Evolutionary conservation across 2,113 vertebrate species (phyloP).

Genomic region (Anser cygnoides): DNA sequence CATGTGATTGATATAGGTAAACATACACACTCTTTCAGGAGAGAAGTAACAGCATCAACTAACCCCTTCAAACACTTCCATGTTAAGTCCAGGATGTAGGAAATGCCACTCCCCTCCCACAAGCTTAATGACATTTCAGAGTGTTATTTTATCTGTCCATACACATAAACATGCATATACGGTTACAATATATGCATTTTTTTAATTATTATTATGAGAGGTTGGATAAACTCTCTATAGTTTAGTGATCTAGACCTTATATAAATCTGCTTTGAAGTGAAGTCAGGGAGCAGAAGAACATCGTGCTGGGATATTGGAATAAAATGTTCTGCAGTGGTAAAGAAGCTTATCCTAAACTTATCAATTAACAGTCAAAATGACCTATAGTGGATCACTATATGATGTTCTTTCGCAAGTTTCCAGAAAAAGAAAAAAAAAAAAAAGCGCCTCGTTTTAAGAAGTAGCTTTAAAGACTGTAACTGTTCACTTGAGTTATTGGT

Average conservation of each 20-base stretch:
- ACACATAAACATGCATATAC: neutral
- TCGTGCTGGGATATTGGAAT: neutral
- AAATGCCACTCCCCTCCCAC: neutral
- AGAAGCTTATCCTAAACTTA: neutral
- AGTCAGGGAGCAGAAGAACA: neutral
- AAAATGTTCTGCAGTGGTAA: neutral
- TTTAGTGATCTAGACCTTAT: neutral
- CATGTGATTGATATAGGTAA: neutral
- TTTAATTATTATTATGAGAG: neutral
- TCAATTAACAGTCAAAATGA: neutral
- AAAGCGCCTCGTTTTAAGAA: neutral
- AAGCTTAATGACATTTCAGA: neutral
- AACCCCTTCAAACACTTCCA: neutral
- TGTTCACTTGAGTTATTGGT: neutral
- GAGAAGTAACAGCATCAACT: neutral
- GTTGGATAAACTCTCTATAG: neutral
- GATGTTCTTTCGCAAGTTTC: neutral
- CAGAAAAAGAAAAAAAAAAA: neutral
- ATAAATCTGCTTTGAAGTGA: conserved; percentile 1
- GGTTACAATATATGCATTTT: neutral
- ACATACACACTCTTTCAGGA: neutral
- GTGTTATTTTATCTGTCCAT: neutral
- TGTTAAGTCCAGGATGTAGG: neutral
- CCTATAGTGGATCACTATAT: neutral
- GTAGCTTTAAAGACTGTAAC: neutral